Conservation (phyloP, 2,113 vertebrate species). For the Camelus bactrianus region DNA sequence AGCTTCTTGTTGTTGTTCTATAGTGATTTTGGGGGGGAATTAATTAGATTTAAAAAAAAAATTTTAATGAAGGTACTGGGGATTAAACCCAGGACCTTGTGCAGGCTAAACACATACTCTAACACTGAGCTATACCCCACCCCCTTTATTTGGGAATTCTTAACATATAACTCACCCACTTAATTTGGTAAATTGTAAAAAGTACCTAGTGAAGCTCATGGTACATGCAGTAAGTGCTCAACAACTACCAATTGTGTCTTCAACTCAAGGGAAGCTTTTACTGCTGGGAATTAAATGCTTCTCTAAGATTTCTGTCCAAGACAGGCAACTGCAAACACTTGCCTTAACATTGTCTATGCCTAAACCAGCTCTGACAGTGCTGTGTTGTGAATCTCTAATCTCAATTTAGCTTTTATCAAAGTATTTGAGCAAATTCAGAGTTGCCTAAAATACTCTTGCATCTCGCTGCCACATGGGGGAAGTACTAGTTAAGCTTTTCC, state of each 20-base stretch:
- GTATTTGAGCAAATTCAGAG: background rate
- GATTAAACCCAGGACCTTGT: no score
- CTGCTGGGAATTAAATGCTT: background rate
- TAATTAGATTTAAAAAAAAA: no score
- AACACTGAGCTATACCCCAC: no score
- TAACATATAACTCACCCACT: background rate
- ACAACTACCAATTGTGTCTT: background rate
- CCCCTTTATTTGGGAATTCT: background rate
- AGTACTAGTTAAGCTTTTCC: slow-evolving; percentile 20
- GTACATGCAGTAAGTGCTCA: background rate
- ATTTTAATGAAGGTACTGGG: no score
- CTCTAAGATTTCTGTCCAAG: background rate
- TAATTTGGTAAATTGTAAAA: background rate
- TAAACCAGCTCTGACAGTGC: background rate
- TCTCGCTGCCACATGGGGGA: background rate
- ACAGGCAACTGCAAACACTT: background rate
- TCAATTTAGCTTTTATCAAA: slow-evolving; percentile 10
- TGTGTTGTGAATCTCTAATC: background rate
- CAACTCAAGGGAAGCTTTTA: background rate
- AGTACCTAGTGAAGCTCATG: background rate
- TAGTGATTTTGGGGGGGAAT: no score
- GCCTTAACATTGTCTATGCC: background rate
- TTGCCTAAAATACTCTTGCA: background rate
- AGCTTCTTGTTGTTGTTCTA: no score
- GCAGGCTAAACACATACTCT: no score